Evolutionary conservation across 2,113 vertebrate genomes (phyloP), one percentile per base, ranked within the genome.

Genomic region (Psittacara wagleri): DNA sequence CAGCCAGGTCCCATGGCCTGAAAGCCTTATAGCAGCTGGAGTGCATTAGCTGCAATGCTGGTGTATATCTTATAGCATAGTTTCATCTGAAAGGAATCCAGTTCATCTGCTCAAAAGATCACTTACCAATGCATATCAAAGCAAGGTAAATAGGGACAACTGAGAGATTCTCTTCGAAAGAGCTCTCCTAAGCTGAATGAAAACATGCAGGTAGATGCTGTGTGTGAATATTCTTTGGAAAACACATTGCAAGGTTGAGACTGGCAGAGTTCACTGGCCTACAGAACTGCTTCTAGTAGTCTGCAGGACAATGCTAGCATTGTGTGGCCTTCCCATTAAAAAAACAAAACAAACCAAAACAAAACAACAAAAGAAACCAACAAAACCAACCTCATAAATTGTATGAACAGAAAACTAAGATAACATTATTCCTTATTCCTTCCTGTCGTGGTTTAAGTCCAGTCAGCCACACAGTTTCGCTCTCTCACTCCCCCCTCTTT

Each of bases 1-100:
- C 76, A 59, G 31, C 29, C 16, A 43, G 59, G 25, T 70, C 51
- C 27, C 49, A 27, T 12, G 28, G 80, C 61, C 88, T 88, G 64
- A 67, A 70, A 92, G 86, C n/a, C 59, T 80, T 81, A 12, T 2
- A 64, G 88, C 88, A 96, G 86, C 88, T 97, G 95, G 80, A 94
- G 29, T 13, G 14, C 55, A 78, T 95, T 86, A 93, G 44, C 43
- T 2, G 2, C 61, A 83, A 12, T 17, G 39, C n/a, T 67, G 80
- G 68, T 67, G 39, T 19, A 3, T 7, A 77, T 78, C 80, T 86
- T 46, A 73, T 64, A 92, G 64, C 11, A 62, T 0, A 67, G 37
- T 46, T 90, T 95, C 73, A 95, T 67, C 33, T 25, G 31, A 95
- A 86, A 94, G 33, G 86, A 94, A 95, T 94, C 55, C 44, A 13